Evolutionary conservation across 2,888 invertebrate genomes (phyloP).

Genomic region (Onchidella celtica): DNA sequence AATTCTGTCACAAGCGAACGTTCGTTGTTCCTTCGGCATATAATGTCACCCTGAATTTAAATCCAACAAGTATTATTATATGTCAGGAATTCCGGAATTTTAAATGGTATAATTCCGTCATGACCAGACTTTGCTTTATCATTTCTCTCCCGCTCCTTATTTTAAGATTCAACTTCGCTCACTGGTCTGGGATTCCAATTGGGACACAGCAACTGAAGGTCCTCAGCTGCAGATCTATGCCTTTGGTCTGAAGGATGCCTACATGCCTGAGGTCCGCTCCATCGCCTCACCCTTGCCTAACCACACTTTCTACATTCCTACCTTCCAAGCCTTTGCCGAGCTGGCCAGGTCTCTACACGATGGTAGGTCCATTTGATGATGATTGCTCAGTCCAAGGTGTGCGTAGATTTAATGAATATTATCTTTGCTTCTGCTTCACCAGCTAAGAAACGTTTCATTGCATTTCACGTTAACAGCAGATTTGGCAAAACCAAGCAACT

Average conservation of each 20-base stretch:
- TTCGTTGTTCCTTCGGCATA: too few species aligned
- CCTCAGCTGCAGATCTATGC: conserved; percentile 67
- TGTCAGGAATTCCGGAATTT: not conserved
- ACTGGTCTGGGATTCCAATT: conserved; percentile 58
- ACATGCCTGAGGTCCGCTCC: conserved; percentile 58
- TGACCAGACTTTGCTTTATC: not conserved
- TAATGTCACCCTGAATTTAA: too few species aligned
- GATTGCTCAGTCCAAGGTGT: not conserved
- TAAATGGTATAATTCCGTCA: not conserved
- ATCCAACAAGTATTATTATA: not conserved
- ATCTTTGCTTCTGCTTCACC: too few species aligned
- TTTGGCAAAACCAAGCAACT: too few species aligned
- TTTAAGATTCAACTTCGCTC: conserved; percentile 57
- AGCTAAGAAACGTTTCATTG: too few species aligned
- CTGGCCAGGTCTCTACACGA: conserved; percentile 62
- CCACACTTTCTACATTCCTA: conserved; percentile 62
- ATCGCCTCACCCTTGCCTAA: conserved; percentile 59
- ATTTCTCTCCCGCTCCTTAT: too few species aligned
- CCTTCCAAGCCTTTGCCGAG: conserved; percentile 57
- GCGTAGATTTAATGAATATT: too few species aligned
- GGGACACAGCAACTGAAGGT: conserved; percentile 57
- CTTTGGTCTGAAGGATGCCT: conserved; percentile 62
- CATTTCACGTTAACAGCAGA: too few species aligned
- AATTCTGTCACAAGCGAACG: too few species aligned
- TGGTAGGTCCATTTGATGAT: conserved; percentile 54